These are phyloP conservation scores for Centropyge bicolor DNA, from an alignment of 2,797 vertebrate genomes.

Conservation along the genomic window DNA sequence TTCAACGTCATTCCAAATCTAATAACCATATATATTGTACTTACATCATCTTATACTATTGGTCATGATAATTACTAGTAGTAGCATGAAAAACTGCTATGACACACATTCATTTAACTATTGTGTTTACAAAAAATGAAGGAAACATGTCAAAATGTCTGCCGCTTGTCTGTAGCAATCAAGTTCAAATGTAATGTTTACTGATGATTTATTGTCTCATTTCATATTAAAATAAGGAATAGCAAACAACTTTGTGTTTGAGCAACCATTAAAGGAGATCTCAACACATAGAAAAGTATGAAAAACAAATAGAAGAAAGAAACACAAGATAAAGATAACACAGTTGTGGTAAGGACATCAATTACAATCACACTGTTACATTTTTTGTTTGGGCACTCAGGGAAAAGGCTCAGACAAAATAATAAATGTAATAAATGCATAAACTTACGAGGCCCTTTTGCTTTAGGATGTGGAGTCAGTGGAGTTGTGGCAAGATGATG, in stretches of 20 bases:
- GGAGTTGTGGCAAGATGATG: not conserved
- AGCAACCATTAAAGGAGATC: not conserved
- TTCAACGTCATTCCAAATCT: not conserved
- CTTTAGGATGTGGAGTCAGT: not conserved
- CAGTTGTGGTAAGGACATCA: not conserved
- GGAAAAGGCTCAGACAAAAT: not conserved
- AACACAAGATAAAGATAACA: not conserved
- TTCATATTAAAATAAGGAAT: too few relatives aligned
- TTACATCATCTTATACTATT: not conserved
- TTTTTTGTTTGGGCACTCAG: not conserved
- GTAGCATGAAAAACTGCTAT: too few relatives aligned
- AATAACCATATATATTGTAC: not conserved
- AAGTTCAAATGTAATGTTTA: too few relatives aligned
- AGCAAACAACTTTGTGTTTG: not conserved
- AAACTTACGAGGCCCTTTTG: constrained; percentile 23
- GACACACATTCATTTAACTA: not conserved
- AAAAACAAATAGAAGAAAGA: not conserved
- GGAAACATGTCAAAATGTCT: too few relatives aligned
- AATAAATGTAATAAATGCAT: not conserved
- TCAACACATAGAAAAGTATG: not conserved
- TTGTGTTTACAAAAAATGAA: not conserved
- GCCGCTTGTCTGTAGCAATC: too few relatives aligned
- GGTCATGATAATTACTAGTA: too few relatives aligned
- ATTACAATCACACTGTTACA: not conserved
- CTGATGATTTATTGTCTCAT: too few relatives aligned